Evolutionary conservation across 2,888 invertebrate species (phyloP).

Genomic region (Chrysina gloriosa): DNA sequence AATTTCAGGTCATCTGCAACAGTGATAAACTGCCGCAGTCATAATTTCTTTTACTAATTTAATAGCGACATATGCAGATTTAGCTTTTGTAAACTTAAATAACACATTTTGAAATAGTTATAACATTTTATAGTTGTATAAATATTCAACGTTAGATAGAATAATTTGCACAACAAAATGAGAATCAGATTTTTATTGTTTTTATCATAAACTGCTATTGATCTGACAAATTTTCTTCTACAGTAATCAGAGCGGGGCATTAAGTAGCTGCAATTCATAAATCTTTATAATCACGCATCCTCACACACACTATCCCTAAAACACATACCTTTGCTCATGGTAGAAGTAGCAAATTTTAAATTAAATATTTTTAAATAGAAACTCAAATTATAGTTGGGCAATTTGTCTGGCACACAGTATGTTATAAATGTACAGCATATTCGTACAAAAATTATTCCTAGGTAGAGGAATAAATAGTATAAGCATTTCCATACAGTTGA

Average conservation of each 20-base stretch:
- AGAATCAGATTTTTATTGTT: background rate
- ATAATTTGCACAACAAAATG: constrained; percentile 28
- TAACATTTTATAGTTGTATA: background rate
- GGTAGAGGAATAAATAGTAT: background rate
- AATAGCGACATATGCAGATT: too few relatives aligned
- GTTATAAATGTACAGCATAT: background rate
- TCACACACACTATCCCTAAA: constrained; percentile 37
- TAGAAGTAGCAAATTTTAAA: constrained; percentile 45
- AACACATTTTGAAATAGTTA: background rate
- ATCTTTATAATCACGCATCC: constrained; percentile 41
- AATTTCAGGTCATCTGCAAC: too few relatives aligned
- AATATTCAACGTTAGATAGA: background rate
- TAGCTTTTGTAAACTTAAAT: too few relatives aligned
- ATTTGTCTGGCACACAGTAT: constrained; percentile 31
- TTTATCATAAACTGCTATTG: constrained; percentile 40
- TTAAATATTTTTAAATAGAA: background rate
- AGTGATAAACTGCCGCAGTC: too few relatives aligned
- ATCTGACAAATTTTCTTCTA: constrained; percentile 49
- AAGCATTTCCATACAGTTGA: background rate
- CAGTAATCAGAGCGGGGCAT: constrained; percentile 54
- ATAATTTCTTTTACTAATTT: too few relatives aligned
- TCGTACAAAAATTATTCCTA: background rate
- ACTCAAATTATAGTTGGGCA: constrained; percentile 31
- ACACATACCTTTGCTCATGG: constrained; percentile 52
- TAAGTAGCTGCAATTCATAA: constrained; percentile 48